Evolutionary conservation across 2,888 invertebrate species (phyloP).

Genomic region (Cephus pygmeus): DNA sequence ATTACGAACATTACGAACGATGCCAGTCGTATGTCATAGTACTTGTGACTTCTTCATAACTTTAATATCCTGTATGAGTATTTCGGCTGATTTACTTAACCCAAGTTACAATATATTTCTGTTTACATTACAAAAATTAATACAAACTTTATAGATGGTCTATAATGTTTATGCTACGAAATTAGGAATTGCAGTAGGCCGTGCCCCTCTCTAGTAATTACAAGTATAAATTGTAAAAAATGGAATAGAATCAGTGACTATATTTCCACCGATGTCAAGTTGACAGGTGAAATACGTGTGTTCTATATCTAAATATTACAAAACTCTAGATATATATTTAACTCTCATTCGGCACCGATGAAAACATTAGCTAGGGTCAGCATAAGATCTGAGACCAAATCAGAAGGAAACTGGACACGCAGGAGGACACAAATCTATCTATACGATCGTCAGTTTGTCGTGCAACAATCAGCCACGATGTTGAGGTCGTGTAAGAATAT

Average conservation of each 20-base stretch:
- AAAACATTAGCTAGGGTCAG: neutral
- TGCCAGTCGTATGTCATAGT: neutral
- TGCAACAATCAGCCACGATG: neutral
- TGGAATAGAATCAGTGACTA: neutral
- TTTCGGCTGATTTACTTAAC: neutral
- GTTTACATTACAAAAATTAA: neutral
- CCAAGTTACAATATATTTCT: neutral
- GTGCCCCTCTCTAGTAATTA: neutral
- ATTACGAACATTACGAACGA: neutral
- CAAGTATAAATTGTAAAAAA: neutral
- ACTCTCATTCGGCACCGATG: neutral
- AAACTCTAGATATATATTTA: neutral
- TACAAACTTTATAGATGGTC: neutral
- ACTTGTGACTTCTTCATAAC: neutral
- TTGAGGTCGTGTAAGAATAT: neutral
- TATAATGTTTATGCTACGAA: neutral
- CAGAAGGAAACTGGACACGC: neutral
- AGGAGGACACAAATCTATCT: neutral
- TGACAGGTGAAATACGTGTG: neutral
- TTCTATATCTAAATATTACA: neutral
- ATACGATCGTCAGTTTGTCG: neutral
- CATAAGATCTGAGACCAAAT: neutral
- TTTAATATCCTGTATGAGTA: neutral
- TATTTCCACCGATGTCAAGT: neutral
- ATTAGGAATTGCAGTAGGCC: neutral